phyloP scores from a whole-genome alignment of 2,888 invertebrate genomes.

The Liposcelis brunnea region DNA sequence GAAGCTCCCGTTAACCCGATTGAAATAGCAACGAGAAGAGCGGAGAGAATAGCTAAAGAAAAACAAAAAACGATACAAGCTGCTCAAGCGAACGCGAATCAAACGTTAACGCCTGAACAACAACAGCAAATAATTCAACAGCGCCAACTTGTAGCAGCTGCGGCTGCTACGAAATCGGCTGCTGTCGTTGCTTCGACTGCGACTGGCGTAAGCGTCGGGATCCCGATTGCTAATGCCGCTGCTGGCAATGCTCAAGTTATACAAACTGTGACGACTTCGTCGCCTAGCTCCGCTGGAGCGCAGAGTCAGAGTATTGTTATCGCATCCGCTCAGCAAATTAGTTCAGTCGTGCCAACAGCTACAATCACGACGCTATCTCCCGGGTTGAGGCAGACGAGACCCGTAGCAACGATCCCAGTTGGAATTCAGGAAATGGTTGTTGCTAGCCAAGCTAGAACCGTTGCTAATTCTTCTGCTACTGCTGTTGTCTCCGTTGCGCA shows the following conservation, averaged over 20 bases:
- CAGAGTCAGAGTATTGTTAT: constrained; percentile 1
- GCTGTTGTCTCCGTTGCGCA: constrained; percentile 27
- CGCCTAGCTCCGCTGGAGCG: background rate
- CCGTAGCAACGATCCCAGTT: constrained; percentile 15
- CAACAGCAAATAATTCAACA: constrained; percentile 24
- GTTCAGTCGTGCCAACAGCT: constrained; percentile 6
- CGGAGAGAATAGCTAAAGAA: constrained; percentile 72
- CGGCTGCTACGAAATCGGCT: constrained; percentile 4
- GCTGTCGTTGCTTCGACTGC: constrained; percentile 19
- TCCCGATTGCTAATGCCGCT: background rate
- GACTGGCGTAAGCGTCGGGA: constrained; percentile 15
- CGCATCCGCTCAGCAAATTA: background rate
- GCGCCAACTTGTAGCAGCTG: constrained; percentile 31
- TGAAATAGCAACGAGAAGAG: constrained; percentile 61
- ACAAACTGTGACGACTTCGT: background rate
- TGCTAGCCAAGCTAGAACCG: constrained; percentile 15
- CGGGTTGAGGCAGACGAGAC: constrained; percentile 6
- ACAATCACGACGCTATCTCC: constrained; percentile 4
- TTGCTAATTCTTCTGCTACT: constrained; percentile 13
- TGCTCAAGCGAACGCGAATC: constrained; percentile 9
- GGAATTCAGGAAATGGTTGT: constrained; percentile 19
- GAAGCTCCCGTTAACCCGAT: constrained; percentile 70
- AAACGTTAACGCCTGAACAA: constrained; percentile 1
- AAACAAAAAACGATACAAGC: constrained; percentile 33
- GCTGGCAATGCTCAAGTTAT: constrained; percentile 2